Evolutionary conservation across 2,888 invertebrate species (phyloP), one percentile per base, ranked within the genome.

Genomic region (Orgyia antiqua): DNA sequence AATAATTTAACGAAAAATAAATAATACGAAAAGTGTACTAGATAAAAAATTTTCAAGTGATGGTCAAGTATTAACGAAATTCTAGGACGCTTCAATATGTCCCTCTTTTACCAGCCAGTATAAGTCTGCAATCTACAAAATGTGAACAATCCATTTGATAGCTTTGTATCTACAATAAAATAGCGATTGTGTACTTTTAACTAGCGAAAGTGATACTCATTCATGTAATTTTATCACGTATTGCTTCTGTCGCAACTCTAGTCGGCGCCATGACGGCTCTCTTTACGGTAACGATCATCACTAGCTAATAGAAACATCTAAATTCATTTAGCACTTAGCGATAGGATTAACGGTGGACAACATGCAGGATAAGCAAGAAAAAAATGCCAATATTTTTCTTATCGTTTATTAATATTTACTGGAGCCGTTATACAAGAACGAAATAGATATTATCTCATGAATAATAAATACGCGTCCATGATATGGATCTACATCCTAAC

Each of bases 351-450:
- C 42, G 51, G 51, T 68, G 70, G 68, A 72, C 57, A 61, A 45
- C 80, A 82, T 79, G 77, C 77, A 75, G 80, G 79, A 70, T 60
- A 73, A 76, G 77, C 78, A 79, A 82, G 78, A 79, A 82, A 79
- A 18, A 82, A 84, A 74, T 70, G 68, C 78, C 70, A 68, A 70
- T 72, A 68, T 59, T 74, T 74, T 68, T 82, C 67, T 72, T 70
- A 80, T 66, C 68, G 53, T 83, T 84, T 83, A 84, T 83, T 82
- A 60, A 67, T 66, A 68, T 43, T 74, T 77, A 77, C 68, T 73
- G 66, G 63, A 75, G 78, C 73, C 66, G 67, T 73, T 77, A 80
- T 77, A 82, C 73, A 79, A 60, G 68, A 69, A 73, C 65, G 52
- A 57, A 58, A 46, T 59, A 58, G 55, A 44, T 49, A 45, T 56